Evolutionary conservation across 1,140 invertebrate genomes (phyloP).

Genomic region (Apis laboriosa): DNA sequence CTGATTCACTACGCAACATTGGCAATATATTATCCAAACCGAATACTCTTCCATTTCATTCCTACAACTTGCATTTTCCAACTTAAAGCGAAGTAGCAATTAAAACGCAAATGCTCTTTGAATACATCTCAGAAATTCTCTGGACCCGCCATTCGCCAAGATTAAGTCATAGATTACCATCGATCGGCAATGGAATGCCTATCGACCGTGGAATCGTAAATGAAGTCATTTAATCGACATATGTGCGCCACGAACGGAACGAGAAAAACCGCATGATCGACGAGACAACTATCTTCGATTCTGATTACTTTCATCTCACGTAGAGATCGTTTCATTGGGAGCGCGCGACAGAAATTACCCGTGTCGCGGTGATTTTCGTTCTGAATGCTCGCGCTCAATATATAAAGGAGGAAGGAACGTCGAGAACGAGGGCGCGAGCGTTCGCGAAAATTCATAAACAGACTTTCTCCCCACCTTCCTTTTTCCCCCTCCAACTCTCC

Average conservation of each 20-base stretch:
- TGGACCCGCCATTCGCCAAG: not conserved
- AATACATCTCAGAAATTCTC: not conserved
- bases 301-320: conserved; percentile 65
- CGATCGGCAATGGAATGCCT: conserved; percentile 25
- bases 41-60: not conserved
- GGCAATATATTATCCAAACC: too few species aligned
- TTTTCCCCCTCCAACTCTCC: not conserved
- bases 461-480: conserved; percentile 39
- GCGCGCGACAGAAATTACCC: conserved; percentile 60
- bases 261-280: conserved; percentile 36
- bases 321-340: conserved; percentile 64
- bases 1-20: too few species aligned
- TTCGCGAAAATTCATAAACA: conserved; percentile 73
- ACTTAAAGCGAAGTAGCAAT: not conserved
- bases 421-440: conserved; percentile 51
- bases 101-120: not conserved
- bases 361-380: conserved; percentile 48
- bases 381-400: conserved; percentile 46
- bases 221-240: conserved; percentile 51
- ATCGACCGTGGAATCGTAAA: conserved; percentile 37
- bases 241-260: not conserved
- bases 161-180: conserved; percentile 37
- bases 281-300: conserved; percentile 18
- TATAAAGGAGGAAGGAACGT: conserved; percentile 52
- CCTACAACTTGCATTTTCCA: not conserved